Conservation (phyloP, 2,888 invertebrate genomes). For the Oscheius sp. region DNA sequence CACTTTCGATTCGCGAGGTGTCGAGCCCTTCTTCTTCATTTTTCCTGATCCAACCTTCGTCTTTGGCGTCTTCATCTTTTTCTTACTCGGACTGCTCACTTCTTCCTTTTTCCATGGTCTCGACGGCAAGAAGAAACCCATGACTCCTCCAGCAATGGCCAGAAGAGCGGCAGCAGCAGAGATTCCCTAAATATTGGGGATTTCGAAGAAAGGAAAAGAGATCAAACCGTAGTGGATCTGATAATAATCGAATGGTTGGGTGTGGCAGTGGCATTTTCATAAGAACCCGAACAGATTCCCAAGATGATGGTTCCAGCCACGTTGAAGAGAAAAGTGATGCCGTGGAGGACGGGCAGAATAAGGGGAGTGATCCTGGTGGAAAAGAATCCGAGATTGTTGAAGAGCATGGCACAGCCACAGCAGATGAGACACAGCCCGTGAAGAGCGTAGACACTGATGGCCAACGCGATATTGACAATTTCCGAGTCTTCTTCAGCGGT, state of each 20-base stretch:
- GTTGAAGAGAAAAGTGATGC: background rate
- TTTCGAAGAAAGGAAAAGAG: no score
- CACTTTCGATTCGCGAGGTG: background rate
- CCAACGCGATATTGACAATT: background rate
- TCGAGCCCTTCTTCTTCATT: background rate
- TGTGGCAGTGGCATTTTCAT: no score
- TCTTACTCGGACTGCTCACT: background rate
- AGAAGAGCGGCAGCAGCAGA: constrained; percentile 6
- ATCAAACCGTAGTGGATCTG: background rate
- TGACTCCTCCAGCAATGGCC: no score
- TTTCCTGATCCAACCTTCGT: background rate
- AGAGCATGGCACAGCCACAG: background rate
- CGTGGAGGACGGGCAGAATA: background rate
- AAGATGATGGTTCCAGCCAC: background rate
- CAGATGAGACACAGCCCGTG: background rate
- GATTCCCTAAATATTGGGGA: background rate
- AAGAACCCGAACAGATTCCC: background rate
- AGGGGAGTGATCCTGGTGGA: background rate
- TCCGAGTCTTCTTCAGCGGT: background rate
- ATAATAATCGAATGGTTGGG: constrained; percentile 4
- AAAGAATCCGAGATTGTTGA: background rate
- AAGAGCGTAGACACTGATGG: background rate
- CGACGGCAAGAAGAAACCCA: background rate
- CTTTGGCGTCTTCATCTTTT: background rate
- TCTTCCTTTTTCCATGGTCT: background rate